Percentiles rank a stretch among this genome's conserved stretches.
These are phyloP conservation scores for Gobiocypris rarus DNA, from an alignment of 2,113 vertebrate species.

Conservation along the genomic window DNA sequence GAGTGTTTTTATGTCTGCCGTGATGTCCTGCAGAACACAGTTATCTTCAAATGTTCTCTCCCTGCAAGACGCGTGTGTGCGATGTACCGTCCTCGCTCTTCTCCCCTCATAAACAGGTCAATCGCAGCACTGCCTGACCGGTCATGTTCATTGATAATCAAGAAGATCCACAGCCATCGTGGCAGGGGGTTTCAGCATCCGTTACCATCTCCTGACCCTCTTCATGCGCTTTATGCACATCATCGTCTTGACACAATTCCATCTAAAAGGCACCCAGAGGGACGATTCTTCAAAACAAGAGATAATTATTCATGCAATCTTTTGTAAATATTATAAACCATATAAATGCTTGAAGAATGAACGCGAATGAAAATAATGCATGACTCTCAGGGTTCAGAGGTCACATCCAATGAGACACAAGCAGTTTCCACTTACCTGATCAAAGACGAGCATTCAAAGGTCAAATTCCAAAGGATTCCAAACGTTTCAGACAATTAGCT, in stretches of 20 bases:
- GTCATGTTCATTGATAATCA: slow-evolving; percentile 20
- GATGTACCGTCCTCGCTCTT: slow-evolving; percentile 3
- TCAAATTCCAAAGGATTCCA: not conserved
- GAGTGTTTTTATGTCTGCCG: not conserved
- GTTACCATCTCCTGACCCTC: not conserved
- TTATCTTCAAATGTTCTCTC: slow-evolving; percentile 13
- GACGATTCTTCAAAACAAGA: not conserved
- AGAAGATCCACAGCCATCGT: not conserved
- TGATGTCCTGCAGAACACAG: not conserved
- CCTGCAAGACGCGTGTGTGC: not conserved
- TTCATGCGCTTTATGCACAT: not conserved
- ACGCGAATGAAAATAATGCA: not conserved
- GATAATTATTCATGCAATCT: not conserved
- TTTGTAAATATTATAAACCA: not conserved
- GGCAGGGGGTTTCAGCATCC: not conserved
- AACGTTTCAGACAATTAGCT: not conserved
- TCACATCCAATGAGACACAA: not conserved
- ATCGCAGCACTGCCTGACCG: not conserved
- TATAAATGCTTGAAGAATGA: no score
- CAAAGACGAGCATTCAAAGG: not conserved
- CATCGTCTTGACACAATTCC: not conserved
- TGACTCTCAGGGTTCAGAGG: not conserved
- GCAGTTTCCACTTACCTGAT: not conserved
- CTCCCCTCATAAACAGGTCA: not conserved
- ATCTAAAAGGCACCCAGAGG: not conserved